A percentile compares a stretch with the other conserved stretches of the same genome.
phyloP scores from a whole-genome alignment of 2,888 invertebrate genomes.

The Clepsis dumicolana region DNA sequence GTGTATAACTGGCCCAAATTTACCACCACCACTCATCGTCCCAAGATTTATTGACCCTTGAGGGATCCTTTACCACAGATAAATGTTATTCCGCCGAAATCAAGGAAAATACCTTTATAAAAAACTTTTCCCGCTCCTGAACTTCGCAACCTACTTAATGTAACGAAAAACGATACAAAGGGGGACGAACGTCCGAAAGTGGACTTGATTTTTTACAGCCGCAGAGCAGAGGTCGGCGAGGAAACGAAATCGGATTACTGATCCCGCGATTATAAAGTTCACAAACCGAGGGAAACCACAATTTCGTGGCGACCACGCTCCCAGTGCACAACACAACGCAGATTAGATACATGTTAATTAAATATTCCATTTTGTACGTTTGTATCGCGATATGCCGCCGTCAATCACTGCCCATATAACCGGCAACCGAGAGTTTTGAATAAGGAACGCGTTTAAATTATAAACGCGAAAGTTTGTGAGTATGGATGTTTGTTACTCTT shows the following conservation, averaged over 20 bases:
- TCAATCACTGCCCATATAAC: constrained; percentile 23
- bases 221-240: constrained; percentile 78
- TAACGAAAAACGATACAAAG: constrained; percentile 63
- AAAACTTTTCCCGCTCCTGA: constrained; percentile 51
- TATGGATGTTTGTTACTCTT: too few species aligned
- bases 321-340: constrained; percentile 3
- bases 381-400: constrained; percentile 26
- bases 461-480: too few species aligned
- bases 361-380: constrained; percentile 28
- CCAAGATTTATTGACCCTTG: constrained; percentile 38
- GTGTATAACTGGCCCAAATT: constrained; percentile 27
- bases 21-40: constrained; percentile 29
- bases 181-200: constrained; percentile 61
- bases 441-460: not conserved
- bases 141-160: constrained; percentile 57
- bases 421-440: constrained; percentile 22
- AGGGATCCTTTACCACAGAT: constrained; percentile 46
- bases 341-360: constrained; percentile 29
- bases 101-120: constrained; percentile 57
- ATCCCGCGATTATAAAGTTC: constrained; percentile 78
- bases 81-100: constrained; percentile 56
- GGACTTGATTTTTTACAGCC: constrained; percentile 72
- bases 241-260: constrained; percentile 80
- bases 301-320: constrained; percentile 51
- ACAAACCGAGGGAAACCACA: constrained; percentile 62